Base-by-base conservation (phyloP, 2,113 vertebrate species). In the Crotalus viridis region DNA sequence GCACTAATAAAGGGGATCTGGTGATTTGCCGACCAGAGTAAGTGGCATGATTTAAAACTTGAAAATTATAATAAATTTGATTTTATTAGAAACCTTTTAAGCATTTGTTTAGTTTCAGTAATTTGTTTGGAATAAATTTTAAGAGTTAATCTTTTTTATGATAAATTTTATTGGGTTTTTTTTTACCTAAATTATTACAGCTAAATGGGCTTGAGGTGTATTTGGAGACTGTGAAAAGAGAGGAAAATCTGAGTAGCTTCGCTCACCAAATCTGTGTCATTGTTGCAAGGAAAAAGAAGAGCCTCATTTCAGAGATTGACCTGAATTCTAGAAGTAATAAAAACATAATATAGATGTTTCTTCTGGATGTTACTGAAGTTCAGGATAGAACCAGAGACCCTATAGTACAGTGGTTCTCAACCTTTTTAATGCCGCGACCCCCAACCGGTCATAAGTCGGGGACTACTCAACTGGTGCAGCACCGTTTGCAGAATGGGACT, bases 1-100 rank as follows among this genome's bases (percentile, higher is more conserved):
- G 99, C 90, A 99, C 99, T 97, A 99, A 99, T 98, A 99, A 99
- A 95, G 99, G 99, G 91, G 99, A 99, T 97, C 98, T 99, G 97
- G 99, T 99, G 96, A 99, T 99, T 95, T 99, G 99, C 96, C 98
- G 99, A 91, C 99, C 99, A 91, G 99, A 99, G 99, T 99, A 98
- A 99, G 99, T 99, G 89, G n/a, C 91, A 89, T 13, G 17, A 55
- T 5, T 21, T 56, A 9, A 2, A 19, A 15, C 33, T 87, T 57
- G 69, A 91, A 69, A n/a, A 33, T 19, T 3, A 22, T 5, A 1
- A 91, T 81, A 39, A 5, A 55, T 0, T 93, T 89, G 26, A 88
- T 92, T 46, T 89, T 89, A 51, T 3, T 8, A 19, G 8, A 51
- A 87, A 54, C 59, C 1, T 86, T 59, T 15, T 52, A 81, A 81